phyloP scores from a whole-genome alignment of 1,140 invertebrate species.

The Drosophila mauritiana region DNA sequence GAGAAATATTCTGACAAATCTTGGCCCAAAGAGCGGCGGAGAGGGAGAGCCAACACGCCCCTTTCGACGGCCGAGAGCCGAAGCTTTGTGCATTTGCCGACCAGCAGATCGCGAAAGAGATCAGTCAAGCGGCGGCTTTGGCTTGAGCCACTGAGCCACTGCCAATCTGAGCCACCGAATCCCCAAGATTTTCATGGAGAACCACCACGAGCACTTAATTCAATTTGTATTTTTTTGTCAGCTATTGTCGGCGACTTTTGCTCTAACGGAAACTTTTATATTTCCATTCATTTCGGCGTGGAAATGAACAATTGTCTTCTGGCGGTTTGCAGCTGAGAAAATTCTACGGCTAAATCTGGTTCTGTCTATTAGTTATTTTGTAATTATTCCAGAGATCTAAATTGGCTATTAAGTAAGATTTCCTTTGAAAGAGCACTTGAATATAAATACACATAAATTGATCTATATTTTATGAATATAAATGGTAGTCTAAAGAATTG shows the following conservation, averaged over 20 bases:
- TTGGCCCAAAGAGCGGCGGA: slow-evolving; percentile 27
- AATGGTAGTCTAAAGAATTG: not conserved
- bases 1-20: slow-evolving; percentile 78
- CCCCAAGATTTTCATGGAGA: slow-evolving; percentile 38
- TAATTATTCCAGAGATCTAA: slow-evolving; percentile 7
- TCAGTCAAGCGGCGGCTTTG: slow-evolving; percentile 49
- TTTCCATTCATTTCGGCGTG: slow-evolving; percentile 30
- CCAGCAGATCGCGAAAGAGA: slow-evolving; percentile 53
- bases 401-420: not conserved
- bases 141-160: not conserved
- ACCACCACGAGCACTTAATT: slow-evolving; percentile 36
- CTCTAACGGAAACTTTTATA: slow-evolving; percentile 16
- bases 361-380: not conserved
- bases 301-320: slow-evolving; percentile 40
- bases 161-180: slow-evolving; percentile 1
- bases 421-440: not conserved
- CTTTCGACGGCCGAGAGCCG: slow-evolving; percentile 47
- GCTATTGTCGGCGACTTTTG: slow-evolving; percentile 18
- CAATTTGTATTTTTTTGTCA: slow-evolving; percentile 44
- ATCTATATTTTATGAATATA: not conserved
- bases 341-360: slow-evolving; percentile 3
- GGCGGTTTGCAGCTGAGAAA: slow-evolving; percentile 22
- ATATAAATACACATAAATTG: not conserved
- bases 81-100: slow-evolving; percentile 47
- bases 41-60: slow-evolving; percentile 35